Evolutionary conservation across 2,797 vertebrate genomes (phyloP).

Genomic region (Babyrousa celebensis): DNA sequence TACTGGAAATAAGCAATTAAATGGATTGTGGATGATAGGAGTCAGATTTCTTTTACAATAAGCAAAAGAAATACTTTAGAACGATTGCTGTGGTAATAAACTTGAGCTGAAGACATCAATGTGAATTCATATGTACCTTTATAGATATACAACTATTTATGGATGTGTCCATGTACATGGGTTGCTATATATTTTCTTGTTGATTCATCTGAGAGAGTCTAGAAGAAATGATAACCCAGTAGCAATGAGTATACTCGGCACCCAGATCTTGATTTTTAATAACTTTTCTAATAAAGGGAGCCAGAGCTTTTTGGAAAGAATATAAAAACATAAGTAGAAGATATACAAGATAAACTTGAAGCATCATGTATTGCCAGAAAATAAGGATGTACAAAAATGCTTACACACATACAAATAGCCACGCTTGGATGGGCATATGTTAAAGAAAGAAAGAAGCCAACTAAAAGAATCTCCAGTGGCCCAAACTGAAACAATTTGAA

Average conservation of each 20-base stretch:
- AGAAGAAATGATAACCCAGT: neutral
- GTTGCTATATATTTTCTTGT: neutral
- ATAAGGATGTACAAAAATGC: neutral
- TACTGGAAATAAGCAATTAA: neutral
- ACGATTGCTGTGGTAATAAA: neutral
- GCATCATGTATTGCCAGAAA: neutral
- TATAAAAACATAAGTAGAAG: neutral
- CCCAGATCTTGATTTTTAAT: neutral
- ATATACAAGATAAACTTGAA: neutral
- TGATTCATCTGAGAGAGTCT: neutral
- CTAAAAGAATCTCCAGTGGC: neutral
- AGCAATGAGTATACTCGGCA: neutral
- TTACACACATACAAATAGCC: neutral
- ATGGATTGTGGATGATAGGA: neutral
- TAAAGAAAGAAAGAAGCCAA: neutral
- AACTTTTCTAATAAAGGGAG: neutral
- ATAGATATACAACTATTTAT: neutral
- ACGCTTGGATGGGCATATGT: neutral
- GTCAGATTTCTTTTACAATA: neutral
- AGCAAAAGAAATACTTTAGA: neutral
- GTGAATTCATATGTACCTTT: neutral
- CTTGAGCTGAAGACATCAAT: neutral
- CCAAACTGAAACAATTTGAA: neutral
- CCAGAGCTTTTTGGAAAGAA: neutral
- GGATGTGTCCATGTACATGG: accelerated